Base-by-base conservation (phyloP, 2,113 vertebrate species). In the Zosterops japonicus region DNA sequence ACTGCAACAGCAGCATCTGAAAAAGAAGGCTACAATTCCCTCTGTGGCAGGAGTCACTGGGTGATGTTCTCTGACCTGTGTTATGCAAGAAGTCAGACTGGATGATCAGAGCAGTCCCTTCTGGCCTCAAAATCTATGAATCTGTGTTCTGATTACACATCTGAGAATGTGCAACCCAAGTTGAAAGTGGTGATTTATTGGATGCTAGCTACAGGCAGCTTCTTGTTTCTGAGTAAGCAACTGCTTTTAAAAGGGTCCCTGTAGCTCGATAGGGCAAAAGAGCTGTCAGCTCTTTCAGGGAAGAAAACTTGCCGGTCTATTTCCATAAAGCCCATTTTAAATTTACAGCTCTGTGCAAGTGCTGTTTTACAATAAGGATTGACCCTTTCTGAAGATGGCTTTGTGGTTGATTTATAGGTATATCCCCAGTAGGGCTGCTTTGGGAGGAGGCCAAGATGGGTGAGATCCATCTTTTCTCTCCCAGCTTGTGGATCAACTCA, bases 181-280 rank as follows among this genome's bases (percentile, higher is more conserved):
- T 71, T 90, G 87, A 96, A 95, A 93, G 75, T 63, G 82, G 71
- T 94, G 92, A 95, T 96, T 96, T 97, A 95, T 90, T 94, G 92
- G 89, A 93, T 83, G 82, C 42, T 90, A 74, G 87, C 79, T 91
- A 97, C 85, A 78, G 82, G 50, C 87, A 90, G 75, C 64, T 91
- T 95, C 82, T 88, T 93, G 67, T 86, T 97, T 94, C 90, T 77
- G 82, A 77, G 46, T n/a, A 94, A 95, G 39, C 33, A 89, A 91
- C 87, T 67, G 59, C 75, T 87, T 91, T 93, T 90, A 41, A 91
- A 91, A 85, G 42, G 78, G 85, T 93, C 42, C 46, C 82, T 71
- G 61, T 79, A 95, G 89, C 78, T 92, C 70, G 15, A 2, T 88
- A 87, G 77, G 71, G 71, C 84, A 93, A 90, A 83, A 78, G 42